Base-by-base conservation (phyloP, 2,113 vertebrate genomes). In the Atrichornis clamosus region DNA sequence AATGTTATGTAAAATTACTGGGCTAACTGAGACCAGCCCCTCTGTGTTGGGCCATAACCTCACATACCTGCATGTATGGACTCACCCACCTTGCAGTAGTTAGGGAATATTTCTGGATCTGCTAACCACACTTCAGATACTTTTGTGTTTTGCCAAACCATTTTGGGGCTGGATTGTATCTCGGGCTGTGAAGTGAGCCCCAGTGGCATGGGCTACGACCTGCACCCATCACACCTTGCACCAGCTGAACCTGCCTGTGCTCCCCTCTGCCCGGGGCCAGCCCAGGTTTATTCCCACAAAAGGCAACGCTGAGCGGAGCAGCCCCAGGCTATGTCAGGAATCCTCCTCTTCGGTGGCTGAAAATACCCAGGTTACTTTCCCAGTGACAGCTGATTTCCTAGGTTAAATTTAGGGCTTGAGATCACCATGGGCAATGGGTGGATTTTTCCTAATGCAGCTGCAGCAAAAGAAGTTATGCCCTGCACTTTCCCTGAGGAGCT, bases 231-330 rank as follows among this genome's bases (percentile, higher is more conserved):
- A 12, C 59, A 30, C 60, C 47, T 84, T 6, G 3, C 52, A 73
- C 65, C 84, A 53, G 84, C 33, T 26, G 74, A 91, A 94, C 87
- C 93, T 94, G 94, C 84, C 82, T 3, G 10, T 35, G 56, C 76
- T 56, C 22, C 39, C 15, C 30, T 85, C 35, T 73, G 24, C 91
- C 62, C 0, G 0, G 44, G 41, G 78, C 85, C 65, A 4, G 15
- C 1, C 3, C 1, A 33, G 89, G 30, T 27, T 67, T 7, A 56
- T 92, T 92, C 92, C 92, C 94, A 76, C 84, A 58, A 63, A 64
- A 81, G 68, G 79, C 63, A 93, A 4, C 2, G 1, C 0, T 15
- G 55, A 35, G 26, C 2, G 44, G 59, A 68, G 75, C 67, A 93
- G 70, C 81, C 89, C 67, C 79, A 68, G 84, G 68, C 81, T 87